A percentile compares a stretch with the other conserved stretches of the same genome.
These are phyloP conservation scores for Oxyteleia sp. DNA, from an alignment of 2,888 invertebrate species.

Conservation along the genomic window DNA sequence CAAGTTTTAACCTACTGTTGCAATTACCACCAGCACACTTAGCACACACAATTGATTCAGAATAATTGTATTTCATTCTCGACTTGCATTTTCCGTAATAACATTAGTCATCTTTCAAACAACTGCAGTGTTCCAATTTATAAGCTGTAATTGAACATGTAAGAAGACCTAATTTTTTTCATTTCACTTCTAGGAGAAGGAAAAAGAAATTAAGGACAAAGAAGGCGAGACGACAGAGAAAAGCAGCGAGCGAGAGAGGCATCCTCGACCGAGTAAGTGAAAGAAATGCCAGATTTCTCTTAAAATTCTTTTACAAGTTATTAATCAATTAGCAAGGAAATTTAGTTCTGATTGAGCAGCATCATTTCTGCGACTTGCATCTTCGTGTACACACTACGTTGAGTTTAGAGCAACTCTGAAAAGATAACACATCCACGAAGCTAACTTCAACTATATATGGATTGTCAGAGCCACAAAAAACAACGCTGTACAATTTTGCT, in stretches of 20 bases:
- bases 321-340: slow-evolving; percentile 50
- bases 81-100: background rate
- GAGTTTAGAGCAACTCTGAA: slow-evolving; percentile 67
- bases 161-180: background rate
- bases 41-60: slow-evolving; percentile 2
- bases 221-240: slow-evolving; percentile 83
- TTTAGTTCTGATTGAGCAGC: slow-evolving; percentile 64
- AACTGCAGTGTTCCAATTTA: background rate
- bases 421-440: slow-evolving; percentile 43
- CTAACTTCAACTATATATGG: slow-evolving; percentile 20
- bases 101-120: background rate
- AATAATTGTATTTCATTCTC: background rate
- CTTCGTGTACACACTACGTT: slow-evolving; percentile 81
- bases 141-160: background rate
- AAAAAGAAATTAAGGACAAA: slow-evolving; percentile 84
- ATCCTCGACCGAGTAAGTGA: slow-evolving; percentile 87
- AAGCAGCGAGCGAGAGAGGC: slow-evolving; percentile 85
- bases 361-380: slow-evolving; percentile 79
- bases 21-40: background rate
- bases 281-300: slow-evolving; percentile 30
- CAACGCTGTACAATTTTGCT: slow-evolving; percentile 32
- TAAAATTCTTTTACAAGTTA: slow-evolving; percentile 41
- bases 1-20: slow-evolving; percentile 8
- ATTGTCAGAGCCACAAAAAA: slow-evolving; percentile 34
- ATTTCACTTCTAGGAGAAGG: slow-evolving; percentile 74